Percentiles rank a stretch among this genome's conserved stretches.
phyloP scores from a whole-genome alignment of 1,140 invertebrate species.

The Brachystomella parvula region DNA sequence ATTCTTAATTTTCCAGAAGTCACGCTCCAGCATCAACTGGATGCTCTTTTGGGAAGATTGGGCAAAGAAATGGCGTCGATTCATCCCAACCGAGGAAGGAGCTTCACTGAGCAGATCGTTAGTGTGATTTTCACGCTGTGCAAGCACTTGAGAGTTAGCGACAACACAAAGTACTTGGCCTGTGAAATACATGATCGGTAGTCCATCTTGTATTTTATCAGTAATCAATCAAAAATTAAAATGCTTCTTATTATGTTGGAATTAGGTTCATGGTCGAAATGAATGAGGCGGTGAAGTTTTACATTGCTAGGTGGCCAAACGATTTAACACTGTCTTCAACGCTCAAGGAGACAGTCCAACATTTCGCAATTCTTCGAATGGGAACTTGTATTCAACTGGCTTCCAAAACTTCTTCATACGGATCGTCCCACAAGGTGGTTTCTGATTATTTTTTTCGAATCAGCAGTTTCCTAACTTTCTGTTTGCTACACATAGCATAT shows the following conservation, averaged over 20 bases:
- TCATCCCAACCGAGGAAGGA: background rate
- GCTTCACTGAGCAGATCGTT: background rate
- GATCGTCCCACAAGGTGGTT: background rate
- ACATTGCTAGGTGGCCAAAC: too few relatives aligned
- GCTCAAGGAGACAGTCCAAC: background rate
- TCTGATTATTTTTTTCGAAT: too few relatives aligned
- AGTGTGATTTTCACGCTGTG: background rate
- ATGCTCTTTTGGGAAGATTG: background rate
- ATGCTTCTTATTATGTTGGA: too few relatives aligned
- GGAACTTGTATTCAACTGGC: slow-evolving; percentile 17
- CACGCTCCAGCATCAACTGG: background rate
- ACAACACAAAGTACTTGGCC: background rate
- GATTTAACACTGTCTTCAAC: too few relatives aligned
- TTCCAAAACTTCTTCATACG: background rate
- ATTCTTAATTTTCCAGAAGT: background rate
- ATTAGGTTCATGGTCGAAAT: too few relatives aligned
- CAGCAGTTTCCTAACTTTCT: background rate
- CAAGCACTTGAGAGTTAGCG: background rate
- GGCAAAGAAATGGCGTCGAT: background rate
- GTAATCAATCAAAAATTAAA: too few relatives aligned
- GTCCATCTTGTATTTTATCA: background rate
- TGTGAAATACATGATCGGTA: slow-evolving; percentile 3
- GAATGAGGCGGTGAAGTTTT: too few relatives aligned
- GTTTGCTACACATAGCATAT: too few relatives aligned
- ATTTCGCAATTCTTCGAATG: slow-evolving; percentile 4